Evolutionary conservation across 2,797 vertebrate species (phyloP), one percentile per base, ranked within the genome.

Genomic region (Fundulus diaphanus): DNA sequence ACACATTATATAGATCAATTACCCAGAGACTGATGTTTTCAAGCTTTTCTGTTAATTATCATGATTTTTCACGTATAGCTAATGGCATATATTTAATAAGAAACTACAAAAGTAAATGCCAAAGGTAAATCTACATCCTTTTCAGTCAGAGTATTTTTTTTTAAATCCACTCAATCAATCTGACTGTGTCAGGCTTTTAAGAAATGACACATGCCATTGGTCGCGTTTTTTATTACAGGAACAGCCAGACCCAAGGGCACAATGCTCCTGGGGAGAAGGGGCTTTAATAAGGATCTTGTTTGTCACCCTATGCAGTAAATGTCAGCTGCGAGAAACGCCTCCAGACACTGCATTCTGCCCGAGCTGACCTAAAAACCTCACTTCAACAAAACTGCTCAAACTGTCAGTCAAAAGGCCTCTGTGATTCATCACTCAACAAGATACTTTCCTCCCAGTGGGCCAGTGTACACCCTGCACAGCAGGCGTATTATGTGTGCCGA

Each of bases 391-490:
- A 73, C 27, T 63, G 27, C 67, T 65, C 18, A 56, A 66, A 54
- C 52, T 48, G 68, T 57, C 76, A 74, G 49, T 75, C 63, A 66
- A 70, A 77, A 57, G 33, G 52, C 42, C n/a, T 3, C n/a, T 7
- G 20, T 73, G 70, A 73, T 82, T 63, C 74, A 81, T 85, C 85
- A 75, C 54, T 42, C 54, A 33, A 70, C 68, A 49, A 44, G n/a
- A 67, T 33, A 63, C 56, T 56, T 72, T 49, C 24, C 49, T 74
- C 46, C 72, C 71, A 61, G 2, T 48, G 16, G 49, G 35, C 57
- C 61, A 33, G 2, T 1, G 20, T 7, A 4, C 63, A 35, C 37
- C 29, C 68, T 57, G 24, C 44, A 51, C 13, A 16, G 22, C 15
- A 20, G 3, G 20, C 3, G 9, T 42, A 35, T n/a, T 56, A 20